Evolutionary conservation across 1,140 invertebrate genomes (phyloP).

Genomic region (Idris sp.): DNA sequence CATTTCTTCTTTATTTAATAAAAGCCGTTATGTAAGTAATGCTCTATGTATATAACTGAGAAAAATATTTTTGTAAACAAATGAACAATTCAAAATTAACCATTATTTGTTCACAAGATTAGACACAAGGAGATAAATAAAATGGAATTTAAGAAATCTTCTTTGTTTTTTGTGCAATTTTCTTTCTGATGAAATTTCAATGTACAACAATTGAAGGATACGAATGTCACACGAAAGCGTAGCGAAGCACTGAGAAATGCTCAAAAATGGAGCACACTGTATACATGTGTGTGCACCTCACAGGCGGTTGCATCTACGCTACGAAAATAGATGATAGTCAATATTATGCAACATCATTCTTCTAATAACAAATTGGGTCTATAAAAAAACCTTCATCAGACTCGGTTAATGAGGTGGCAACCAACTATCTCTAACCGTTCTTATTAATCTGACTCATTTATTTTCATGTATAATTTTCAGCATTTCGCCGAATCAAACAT

Average conservation of each 20-base stretch:
- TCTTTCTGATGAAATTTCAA: too few species aligned
- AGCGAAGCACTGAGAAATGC: constrained; percentile 25
- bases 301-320: constrained; percentile 21
- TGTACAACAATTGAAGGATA: constrained; percentile 4
- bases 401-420: constrained; percentile 37
- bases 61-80: too few species aligned
- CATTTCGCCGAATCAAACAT: too few species aligned
- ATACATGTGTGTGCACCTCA: background rate
- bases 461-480: constrained; percentile 51
- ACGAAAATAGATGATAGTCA: constrained; percentile 51
- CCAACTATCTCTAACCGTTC: background rate
- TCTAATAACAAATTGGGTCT: constrained; percentile 51
- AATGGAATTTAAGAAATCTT: too few species aligned
- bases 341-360: constrained; percentile 56
- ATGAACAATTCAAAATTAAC: too few species aligned
- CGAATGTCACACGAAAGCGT: constrained; percentile 16
- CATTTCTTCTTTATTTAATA: too few species aligned
- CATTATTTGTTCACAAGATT: too few species aligned
- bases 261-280: constrained; percentile 47
- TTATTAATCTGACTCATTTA: constrained; percentile 37
- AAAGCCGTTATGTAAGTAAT: too few species aligned
- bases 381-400: constrained; percentile 47
- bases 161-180: too few species aligned
- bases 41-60: too few species aligned
- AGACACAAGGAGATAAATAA: too few species aligned